Percentiles rank a stretch among this genome's conserved stretches.
These are phyloP conservation scores for Hippocampus zosterae DNA, from an alignment of 2,113 vertebrate species.

Conservation along the genomic window DNA sequence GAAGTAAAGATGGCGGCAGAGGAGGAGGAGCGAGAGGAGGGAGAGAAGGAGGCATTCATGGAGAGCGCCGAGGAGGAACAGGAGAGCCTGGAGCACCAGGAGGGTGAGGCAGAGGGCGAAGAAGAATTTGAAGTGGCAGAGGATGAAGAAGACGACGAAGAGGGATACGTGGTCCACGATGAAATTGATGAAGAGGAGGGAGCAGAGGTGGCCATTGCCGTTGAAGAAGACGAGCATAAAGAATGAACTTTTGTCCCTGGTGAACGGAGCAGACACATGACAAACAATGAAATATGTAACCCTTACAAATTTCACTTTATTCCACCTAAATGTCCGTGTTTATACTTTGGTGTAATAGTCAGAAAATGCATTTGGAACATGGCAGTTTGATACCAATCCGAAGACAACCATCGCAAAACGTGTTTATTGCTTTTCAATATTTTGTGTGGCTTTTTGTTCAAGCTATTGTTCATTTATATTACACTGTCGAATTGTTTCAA, in stretches of 20 bases:
- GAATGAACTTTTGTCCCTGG: conserved; percentile 28
- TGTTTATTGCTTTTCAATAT: conserved; percentile 13
- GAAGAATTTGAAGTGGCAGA: conserved; percentile 48
- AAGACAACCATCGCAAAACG: not conserved
- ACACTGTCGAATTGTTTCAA: conserved; percentile 16
- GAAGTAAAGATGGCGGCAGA: conserved; percentile 14
- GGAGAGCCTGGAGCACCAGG: conserved; percentile 1
- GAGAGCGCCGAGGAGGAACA: conserved; percentile 1
- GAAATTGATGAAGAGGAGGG: conserved; percentile 39
- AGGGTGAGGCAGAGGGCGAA: conserved; percentile 31
- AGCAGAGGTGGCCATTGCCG: conserved; percentile 8
- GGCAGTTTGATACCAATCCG: not conserved
- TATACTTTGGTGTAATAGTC: not conserved
- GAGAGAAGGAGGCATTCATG: not conserved
- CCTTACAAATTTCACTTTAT: not conserved
- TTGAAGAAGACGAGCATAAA: conserved; percentile 26
- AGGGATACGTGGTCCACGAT: conserved; percentile 44
- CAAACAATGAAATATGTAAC: not conserved
- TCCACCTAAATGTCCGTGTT: not conserved
- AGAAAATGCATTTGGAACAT: not conserved
- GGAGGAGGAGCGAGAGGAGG: conserved; percentile 8
- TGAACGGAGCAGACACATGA: not conserved
- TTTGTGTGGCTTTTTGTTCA: conserved; percentile 44
- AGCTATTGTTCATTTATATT: conserved; percentile 8
- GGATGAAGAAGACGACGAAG: conserved; percentile 32